These are phyloP conservation scores for Otus sunia DNA, from an alignment of 2,113 vertebrate genomes.

Conservation along the genomic window DNA sequence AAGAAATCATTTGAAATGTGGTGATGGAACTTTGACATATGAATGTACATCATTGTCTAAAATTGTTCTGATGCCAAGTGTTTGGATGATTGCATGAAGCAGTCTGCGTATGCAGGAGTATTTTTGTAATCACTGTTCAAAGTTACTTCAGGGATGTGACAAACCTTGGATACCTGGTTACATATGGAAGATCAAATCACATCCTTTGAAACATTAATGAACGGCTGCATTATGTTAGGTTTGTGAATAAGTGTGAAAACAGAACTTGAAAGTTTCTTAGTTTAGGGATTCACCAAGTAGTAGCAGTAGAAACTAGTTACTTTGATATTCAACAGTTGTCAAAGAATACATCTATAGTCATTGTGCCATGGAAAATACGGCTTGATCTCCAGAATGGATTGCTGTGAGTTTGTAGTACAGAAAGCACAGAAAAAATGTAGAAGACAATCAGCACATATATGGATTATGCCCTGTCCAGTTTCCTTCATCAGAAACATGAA, in stretches of 20 bases:
- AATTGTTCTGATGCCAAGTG: background rate
- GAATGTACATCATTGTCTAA: background rate
- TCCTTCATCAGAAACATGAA: background rate
- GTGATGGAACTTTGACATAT: background rate
- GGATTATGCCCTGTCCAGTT: background rate
- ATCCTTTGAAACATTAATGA: background rate
- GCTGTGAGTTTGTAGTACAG: background rate
- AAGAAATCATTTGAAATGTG: background rate
- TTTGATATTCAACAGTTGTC: background rate
- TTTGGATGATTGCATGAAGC: background rate
- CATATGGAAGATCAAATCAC: background rate
- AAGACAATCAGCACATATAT: background rate
- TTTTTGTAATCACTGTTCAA: background rate
- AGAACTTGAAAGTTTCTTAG: background rate
- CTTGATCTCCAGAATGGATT: background rate
- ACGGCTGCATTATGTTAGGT: background rate
- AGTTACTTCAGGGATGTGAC: background rate
- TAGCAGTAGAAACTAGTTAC: background rate
- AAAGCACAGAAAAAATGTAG: background rate
- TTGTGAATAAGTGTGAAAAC: background rate
- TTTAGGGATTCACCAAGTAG: background rate
- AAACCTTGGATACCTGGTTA: background rate
- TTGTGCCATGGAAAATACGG: background rate
- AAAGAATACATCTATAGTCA: background rate
- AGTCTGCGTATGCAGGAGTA: background rate